Percentiles rank a stretch among this genome's conserved stretches.
Evolutionary conservation across 2,113 vertebrate genomes (phyloP).

Genomic region (Dicentrarchus labrax): DNA sequence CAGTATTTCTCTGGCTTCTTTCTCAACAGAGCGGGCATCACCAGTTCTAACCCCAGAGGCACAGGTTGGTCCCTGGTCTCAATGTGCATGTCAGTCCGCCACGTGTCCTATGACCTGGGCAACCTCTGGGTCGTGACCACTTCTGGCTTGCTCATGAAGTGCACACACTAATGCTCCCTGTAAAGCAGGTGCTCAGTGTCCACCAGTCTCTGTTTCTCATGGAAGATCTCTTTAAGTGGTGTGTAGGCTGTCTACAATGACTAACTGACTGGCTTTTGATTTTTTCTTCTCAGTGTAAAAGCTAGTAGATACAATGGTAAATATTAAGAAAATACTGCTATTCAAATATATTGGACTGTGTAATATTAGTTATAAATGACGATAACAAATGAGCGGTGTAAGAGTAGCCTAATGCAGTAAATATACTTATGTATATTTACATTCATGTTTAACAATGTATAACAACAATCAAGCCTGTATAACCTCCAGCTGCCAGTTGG

Average conservation of each 20-base stretch:
- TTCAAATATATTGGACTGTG: too few species aligned
- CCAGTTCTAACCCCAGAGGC: not conserved
- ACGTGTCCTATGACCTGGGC: constrained; percentile 40
- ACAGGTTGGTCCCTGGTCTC: accelerated
- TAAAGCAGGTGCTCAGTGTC: not conserved
- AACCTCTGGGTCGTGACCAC: constrained; percentile 17
- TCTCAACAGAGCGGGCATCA: constrained; percentile 17
- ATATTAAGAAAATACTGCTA: too few species aligned
- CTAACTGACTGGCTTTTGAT: not conserved
- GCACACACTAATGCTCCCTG: not conserved
- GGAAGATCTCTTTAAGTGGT: not conserved
- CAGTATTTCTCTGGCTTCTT: not conserved
- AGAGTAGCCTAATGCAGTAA: too few species aligned
- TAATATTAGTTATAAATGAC: too few species aligned
- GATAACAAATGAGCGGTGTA: too few species aligned
- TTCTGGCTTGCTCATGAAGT: not conserved
- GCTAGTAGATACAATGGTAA: too few species aligned
- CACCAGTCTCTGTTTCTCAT: not conserved
- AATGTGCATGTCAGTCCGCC: not conserved
- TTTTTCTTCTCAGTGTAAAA: not conserved
- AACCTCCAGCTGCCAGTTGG: too few species aligned
- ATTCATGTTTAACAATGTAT: too few species aligned
- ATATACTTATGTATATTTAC: too few species aligned
- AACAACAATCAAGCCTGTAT: too few species aligned
- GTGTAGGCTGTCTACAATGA: not conserved